These are phyloP conservation scores for Nannoperca australis DNA, from an alignment of 2,797 vertebrate species.

Conservation along the genomic window DNA sequence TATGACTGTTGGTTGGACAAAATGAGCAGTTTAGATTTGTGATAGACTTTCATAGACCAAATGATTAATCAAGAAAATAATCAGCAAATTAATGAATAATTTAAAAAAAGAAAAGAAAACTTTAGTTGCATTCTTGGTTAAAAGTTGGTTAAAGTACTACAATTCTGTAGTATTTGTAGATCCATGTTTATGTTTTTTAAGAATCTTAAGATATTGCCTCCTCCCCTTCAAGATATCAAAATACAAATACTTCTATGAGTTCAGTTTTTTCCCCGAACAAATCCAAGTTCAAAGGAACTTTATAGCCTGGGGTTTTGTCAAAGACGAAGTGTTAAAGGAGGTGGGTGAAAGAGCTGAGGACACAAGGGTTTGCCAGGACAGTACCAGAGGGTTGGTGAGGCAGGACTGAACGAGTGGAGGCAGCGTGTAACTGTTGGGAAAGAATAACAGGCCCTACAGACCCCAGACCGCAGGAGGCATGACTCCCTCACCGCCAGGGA, in stretches of 20 bases:
- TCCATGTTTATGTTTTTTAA: too few species aligned
- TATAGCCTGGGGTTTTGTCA: constrained; percentile 17
- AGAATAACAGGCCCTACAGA: constrained; percentile 71
- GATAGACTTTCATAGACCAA: background rate
- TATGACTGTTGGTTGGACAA: background rate
- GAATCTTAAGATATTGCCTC: too few species aligned
- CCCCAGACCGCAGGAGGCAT: constrained; percentile 74
- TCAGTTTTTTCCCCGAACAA: background rate
- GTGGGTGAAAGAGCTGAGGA: constrained; percentile 16
- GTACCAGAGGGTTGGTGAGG: constrained; percentile 27
- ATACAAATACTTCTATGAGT: too few species aligned
- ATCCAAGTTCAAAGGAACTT: constrained; percentile 9
- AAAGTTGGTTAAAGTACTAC: too few species aligned
- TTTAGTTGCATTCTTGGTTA: too few species aligned
- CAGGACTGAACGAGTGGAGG: constrained; percentile 32
- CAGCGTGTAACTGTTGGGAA: constrained; percentile 62
- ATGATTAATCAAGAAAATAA: background rate
- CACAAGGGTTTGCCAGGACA: constrained; percentile 26
- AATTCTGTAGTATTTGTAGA: too few species aligned
- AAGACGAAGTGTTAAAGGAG: background rate
- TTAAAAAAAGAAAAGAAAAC: background rate
- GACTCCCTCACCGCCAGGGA: constrained; percentile 65
- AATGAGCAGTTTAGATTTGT: background rate
- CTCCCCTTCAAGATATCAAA: too few species aligned
- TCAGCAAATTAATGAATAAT: background rate